Evolutionary conservation across 2,888 invertebrate genomes (phyloP).

Genomic region (Spilosoma lubricipeda): DNA sequence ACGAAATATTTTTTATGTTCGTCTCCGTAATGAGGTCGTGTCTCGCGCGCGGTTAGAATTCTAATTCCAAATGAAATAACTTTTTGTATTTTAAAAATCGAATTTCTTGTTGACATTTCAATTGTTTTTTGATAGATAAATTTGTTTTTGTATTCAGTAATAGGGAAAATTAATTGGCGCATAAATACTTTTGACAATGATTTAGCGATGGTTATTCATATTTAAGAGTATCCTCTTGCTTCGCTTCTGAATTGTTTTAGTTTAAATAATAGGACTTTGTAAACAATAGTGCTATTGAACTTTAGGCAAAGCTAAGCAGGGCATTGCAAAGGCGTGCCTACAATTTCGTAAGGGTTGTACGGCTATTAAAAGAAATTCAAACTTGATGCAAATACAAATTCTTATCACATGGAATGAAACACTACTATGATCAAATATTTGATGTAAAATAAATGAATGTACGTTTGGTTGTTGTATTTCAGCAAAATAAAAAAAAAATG

Average conservation of each 20-base stretch:
- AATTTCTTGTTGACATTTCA: neutral
- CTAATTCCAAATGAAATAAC: constrained; percentile 20
- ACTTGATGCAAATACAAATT: neutral
- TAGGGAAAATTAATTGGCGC: neutral
- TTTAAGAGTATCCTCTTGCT: neutral
- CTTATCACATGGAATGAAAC: neutral
- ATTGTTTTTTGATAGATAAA: neutral
- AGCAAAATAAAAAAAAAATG: too few relatives aligned
- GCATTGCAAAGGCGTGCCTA: neutral
- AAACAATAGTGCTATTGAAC: neutral
- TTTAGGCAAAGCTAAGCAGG: neutral
- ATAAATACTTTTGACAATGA: neutral
- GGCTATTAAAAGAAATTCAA: neutral
- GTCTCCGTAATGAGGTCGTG: constrained; percentile 40
- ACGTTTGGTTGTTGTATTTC: too few relatives aligned
- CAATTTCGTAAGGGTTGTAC: neutral
- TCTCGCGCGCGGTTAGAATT: constrained; percentile 32
- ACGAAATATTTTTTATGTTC: constrained; percentile 32
- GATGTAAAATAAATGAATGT: too few relatives aligned
- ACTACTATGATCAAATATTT: neutral
- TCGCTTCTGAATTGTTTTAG: neutral
- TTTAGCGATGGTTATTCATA: neutral
- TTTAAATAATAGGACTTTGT: neutral
- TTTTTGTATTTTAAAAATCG: constrained; percentile 9
- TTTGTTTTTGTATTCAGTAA: neutral